Percentiles rank a stretch among this genome's conserved stretches.
Conservation (phyloP, 1,140 invertebrate species). For the Apis laboriosa region DNA sequence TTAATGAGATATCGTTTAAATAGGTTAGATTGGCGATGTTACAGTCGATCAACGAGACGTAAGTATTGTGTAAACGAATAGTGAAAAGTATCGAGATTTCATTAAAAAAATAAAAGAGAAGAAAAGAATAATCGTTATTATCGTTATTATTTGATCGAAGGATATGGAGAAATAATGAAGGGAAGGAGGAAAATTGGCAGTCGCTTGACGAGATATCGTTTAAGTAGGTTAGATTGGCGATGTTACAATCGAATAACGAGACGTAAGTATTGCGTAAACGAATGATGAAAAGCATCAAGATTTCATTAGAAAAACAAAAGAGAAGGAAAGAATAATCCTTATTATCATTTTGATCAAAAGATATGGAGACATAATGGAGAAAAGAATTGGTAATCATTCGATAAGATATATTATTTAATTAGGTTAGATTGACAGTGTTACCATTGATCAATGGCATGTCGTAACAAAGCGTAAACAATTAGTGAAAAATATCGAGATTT, state of each 20-base stretch:
- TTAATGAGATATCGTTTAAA: no score
- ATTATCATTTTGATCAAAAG: neutral
- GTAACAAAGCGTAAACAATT: neutral
- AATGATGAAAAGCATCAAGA: neutral
- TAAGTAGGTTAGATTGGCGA: constrained; percentile 83
- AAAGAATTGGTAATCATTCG: constrained; percentile 32
- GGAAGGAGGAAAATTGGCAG: neutral
- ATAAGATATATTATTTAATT: constrained; percentile 75
- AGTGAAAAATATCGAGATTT: neutral
- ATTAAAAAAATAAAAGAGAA: neutral
- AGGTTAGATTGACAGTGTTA: constrained; percentile 81
- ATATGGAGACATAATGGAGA: neutral
- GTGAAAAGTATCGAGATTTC: neutral
- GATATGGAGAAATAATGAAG: no score
- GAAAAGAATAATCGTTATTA: neutral
- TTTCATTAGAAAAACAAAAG: neutral
- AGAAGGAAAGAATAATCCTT: rapidly evolving
- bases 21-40: no score
- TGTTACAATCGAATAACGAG: no score
- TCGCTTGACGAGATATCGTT: constrained; percentile 65
- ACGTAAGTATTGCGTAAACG: neutral
- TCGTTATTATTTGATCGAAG: no score
- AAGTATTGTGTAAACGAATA: neutral
- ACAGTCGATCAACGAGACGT: no score
- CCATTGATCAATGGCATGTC: no score